Percentiles rank a stretch among this genome's conserved stretches.
These are phyloP conservation scores for Acinonyx jubatus DNA, from an alignment of 2,113 vertebrate genomes.

Conservation along the genomic window DNA sequence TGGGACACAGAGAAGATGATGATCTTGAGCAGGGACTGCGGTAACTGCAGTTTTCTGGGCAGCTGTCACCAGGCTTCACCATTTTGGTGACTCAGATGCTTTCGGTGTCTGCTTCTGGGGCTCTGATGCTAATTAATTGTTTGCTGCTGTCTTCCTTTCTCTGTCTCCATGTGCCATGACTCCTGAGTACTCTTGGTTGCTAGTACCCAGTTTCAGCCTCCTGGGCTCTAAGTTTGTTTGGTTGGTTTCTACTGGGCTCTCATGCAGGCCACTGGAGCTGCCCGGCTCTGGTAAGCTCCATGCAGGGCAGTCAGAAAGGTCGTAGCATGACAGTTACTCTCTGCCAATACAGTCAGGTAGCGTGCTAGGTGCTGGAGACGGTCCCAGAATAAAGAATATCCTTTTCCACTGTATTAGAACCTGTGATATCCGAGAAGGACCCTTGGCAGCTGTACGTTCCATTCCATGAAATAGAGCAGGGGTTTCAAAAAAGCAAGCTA, in stretches of 20 bases:
- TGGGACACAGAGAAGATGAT: neutral
- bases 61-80: neutral
- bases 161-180: neutral
- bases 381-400: neutral
- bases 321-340: rapidly evolving
- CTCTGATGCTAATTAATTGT: neutral
- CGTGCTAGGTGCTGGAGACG: neutral
- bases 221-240: neutral
- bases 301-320: neutral
- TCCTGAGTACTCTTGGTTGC: neutral
- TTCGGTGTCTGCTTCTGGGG: neutral
- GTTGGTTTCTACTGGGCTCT: neutral
- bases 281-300: rapidly evolving
- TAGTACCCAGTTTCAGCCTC: neutral
- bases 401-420: neutral
- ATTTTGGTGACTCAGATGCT: neutral
- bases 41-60: neutral
- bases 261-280: neutral
- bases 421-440: neutral
- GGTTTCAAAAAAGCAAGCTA: neutral
- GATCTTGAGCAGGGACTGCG: no score
- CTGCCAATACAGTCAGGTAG: rapidly evolving
- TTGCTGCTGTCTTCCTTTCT: neutral
- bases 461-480: neutral
- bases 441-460: neutral